These are phyloP conservation scores for Drosophila gaucha DNA, from an alignment of 2,888 invertebrate species.

Conservation along the genomic window DNA sequence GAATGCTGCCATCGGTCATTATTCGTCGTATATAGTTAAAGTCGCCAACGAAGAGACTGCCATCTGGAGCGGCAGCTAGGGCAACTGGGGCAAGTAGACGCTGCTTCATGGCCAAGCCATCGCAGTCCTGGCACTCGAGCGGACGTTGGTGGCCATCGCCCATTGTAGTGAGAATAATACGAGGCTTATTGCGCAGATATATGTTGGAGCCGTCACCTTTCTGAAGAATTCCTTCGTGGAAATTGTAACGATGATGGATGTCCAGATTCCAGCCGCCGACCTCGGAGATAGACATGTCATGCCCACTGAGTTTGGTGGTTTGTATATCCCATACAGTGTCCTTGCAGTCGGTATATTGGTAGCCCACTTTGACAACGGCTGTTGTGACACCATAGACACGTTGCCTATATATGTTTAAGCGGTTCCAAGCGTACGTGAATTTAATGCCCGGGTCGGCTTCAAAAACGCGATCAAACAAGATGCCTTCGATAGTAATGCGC, in stretches of 20 bases:
- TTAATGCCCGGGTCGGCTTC: slow-evolving; percentile 98
- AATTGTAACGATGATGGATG: slow-evolving; percentile 98
- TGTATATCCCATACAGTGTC: slow-evolving; percentile 98
- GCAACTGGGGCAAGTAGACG: slow-evolving; percentile 96
- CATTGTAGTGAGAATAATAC: slow-evolving; percentile 95
- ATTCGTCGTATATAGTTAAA: slow-evolving; percentile 96
- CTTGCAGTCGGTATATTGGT: slow-evolving; percentile 96
- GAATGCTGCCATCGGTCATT: slow-evolving; percentile 91
- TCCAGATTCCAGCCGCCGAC: slow-evolving; percentile 99
- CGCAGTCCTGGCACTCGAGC: slow-evolving; percentile 92
- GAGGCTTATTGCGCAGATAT: slow-evolving; percentile 96
- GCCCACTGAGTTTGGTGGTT: slow-evolving; percentile 97
- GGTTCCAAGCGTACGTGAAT: slow-evolving; percentile 98
- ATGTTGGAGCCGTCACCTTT: slow-evolving; percentile 99
- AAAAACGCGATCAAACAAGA: slow-evolving; percentile 95
- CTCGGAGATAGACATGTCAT: slow-evolving; percentile 98
- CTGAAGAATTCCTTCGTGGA: slow-evolving; percentile 98
- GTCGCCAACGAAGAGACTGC: slow-evolving; percentile 97
- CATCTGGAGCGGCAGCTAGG: slow-evolving; percentile 95
- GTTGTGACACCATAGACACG: slow-evolving; percentile 98
- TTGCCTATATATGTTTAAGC: slow-evolving; percentile 97
- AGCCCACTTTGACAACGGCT: slow-evolving; percentile 97
- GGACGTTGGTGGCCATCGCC: slow-evolving; percentile 96
- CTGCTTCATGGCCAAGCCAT: slow-evolving; percentile 91
- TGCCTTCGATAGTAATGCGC: slow-evolving; percentile 97